Evolutionary conservation across 2,113 vertebrate genomes (phyloP), one percentile per base, ranked within the genome.

Genomic region (Scolopax mira): DNA sequence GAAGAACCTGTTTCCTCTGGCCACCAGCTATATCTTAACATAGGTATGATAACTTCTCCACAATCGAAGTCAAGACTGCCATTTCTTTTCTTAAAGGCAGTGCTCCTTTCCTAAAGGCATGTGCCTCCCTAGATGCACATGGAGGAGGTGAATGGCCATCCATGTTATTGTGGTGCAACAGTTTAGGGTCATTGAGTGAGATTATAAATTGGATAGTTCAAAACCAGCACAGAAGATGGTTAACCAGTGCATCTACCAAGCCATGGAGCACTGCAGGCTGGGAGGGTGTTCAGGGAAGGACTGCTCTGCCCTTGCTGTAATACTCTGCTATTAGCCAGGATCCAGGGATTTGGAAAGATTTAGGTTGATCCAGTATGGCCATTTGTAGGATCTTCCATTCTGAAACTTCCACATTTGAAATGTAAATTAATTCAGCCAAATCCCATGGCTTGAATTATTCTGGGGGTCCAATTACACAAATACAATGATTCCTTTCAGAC

Each of bases 221-320:
- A 83, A 54, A 54, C 22, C 41, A 61, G 13, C 61, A 28, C 30
- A 18, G 27, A 33, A 31, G 18, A 57, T 18, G 71, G 25, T 42
- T 42, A 72, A 79, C 24, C 44, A 16, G 64, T 57, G 17, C 62
- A 54, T 28, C 37, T 1, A 1, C 60, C 9, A 41, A 73, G 66
- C 46, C 54, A 18, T 25, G 27, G 31, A 55, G 54, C 62, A 13
- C 67, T 57, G 23, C 27, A 25, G 31, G 15, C 13, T 37, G 39
- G 17, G 57, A n/a, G 23, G 21, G 11, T 49, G 27, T 31, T 27
- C 35, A 49, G 37, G 44, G 28, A 23, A 66, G 51, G 41, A 72
- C 28, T 1, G 0, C 39, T 18, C 75, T 41, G 48, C 1, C 0
- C 13, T 54, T 25, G 55, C n/a, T n/a, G 17, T 17, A 9, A n/a